A percentile compares a stretch with the other conserved stretches of the same genome.
Evolutionary conservation across 2,113 vertebrate species (phyloP).

Genomic region (Catharus minimus): DNA sequence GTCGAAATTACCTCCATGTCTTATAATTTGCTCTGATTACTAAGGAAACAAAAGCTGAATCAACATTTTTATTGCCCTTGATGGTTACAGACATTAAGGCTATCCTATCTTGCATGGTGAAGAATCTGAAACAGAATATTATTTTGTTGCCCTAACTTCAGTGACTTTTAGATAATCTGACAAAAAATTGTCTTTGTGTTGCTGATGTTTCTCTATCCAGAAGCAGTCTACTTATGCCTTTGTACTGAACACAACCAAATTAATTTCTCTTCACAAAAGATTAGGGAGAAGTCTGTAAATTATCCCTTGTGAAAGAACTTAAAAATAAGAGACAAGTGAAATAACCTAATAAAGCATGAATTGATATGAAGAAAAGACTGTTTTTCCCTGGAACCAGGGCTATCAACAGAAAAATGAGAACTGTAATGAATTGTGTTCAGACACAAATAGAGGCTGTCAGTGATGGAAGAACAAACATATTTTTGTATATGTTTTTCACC

Average conservation of each 20-base stretch:
- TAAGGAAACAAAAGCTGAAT: background rate
- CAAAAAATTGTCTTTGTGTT: background rate
- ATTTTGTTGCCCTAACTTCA: background rate
- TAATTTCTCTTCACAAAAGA: background rate
- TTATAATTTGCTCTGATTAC: background rate
- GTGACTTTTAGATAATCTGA: background rate
- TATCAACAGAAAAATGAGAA: background rate
- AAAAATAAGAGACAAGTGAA: slow-evolving; percentile 6
- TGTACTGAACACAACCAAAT: background rate
- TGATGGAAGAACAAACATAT: background rate
- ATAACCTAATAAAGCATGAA: background rate
- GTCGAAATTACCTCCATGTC: background rate
- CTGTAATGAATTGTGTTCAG: background rate
- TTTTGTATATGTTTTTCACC: background rate
- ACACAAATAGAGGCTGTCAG: background rate
- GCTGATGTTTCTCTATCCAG: background rate
- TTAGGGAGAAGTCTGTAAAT: background rate
- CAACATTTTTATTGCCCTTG: background rate
- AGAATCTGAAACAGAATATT: background rate
- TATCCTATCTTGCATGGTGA: background rate
- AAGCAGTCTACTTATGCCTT: background rate
- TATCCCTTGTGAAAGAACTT: background rate
- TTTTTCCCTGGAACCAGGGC: background rate
- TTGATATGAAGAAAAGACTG: background rate
- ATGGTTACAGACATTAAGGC: background rate